Percentiles rank a stretch among this genome's conserved stretches.
These are phyloP conservation scores for Grapholita molesta DNA, from an alignment of 1,140 invertebrate species.

Conservation along the genomic window DNA sequence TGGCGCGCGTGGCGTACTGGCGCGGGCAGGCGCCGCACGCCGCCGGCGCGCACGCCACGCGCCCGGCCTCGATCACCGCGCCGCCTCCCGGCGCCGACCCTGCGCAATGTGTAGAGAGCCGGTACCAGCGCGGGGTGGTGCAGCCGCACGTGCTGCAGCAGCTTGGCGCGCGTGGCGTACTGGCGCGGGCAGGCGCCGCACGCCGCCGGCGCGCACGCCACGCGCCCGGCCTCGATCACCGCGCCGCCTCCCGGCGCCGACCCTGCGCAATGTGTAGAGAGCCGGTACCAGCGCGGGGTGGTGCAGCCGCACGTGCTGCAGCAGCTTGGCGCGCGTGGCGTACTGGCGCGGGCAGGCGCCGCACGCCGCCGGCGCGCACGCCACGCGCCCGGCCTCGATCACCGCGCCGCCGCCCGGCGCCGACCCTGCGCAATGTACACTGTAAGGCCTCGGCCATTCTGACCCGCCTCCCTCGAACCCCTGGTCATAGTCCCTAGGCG, in stretches of 20 bases:
- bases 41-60: constrained; percentile 2
- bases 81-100: no score
- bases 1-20: no score
- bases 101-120: neutral
- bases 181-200: constrained; percentile 35
- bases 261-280: no score
- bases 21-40: constrained; percentile 32
- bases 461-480: no score
- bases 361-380: constrained; percentile 30
- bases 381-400: constrained; percentile 24
- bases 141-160: constrained; percentile 35
- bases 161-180: constrained; percentile 41
- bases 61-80: no score
- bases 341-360: constrained; percentile 39
- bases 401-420: neutral
- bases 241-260: no score
- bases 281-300: constrained; percentile 40
- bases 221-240: no score
- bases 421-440: constrained; percentile 13
- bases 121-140: constrained; percentile 20
- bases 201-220: constrained; percentile 6
- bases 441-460: no score
- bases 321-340: constrained; percentile 39
- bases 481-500: no score
- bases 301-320: constrained; percentile 32